Base-by-base conservation (phyloP, 2,888 invertebrate genomes). In the Chalcosyrphus nemorum region DNA sequence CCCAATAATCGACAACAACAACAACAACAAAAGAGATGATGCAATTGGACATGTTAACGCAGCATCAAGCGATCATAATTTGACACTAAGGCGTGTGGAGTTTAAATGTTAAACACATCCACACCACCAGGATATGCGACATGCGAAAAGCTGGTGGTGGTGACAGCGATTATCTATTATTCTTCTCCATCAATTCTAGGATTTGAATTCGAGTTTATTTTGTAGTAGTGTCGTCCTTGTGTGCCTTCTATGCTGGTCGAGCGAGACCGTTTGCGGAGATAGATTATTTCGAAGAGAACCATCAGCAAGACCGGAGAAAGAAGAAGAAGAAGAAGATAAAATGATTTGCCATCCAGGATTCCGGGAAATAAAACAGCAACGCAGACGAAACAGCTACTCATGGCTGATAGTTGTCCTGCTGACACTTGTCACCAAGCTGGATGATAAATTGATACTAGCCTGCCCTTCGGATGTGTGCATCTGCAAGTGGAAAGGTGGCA, bases 401-500 rank as follows among this genome's bases (percentile, higher is more conserved):
- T 84, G 84, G 84, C 74, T 84, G 17, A 74, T 84, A 57, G 80
- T 84, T 38, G 70, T 84, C 21, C 68, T 80, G 4, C 47, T 84
- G 63, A 80, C 74, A 45, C 74, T 84, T 74, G 80, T 75, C 74
- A 75, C 80, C 17, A 80, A 75, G 54, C 47, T 84, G 74, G 80
- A 84, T 75, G 80, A 84, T 45, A 84, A 80, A 80, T 70, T 84
- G 57, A 70, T 80, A 35, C 56, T 84, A n/a, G 89, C 88, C 59
- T 97, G 97, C 90, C 97, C 97, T 24, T 92, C 93, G 35, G 94
- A 91, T 24, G 91, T 94, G 86, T 98, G 97, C 91, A 93, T 94
- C 74, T 98, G 98, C 93, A 97, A 97, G 91, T 97, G 97, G 97
- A 97, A 97, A 91, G 95, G 95, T 89, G 97, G 97, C 56, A 98